Percentiles rank a stretch among this genome's conserved stretches.
phyloP scores from a whole-genome alignment of 2,113 vertebrate species.

The Catharus bicknelli region DNA sequence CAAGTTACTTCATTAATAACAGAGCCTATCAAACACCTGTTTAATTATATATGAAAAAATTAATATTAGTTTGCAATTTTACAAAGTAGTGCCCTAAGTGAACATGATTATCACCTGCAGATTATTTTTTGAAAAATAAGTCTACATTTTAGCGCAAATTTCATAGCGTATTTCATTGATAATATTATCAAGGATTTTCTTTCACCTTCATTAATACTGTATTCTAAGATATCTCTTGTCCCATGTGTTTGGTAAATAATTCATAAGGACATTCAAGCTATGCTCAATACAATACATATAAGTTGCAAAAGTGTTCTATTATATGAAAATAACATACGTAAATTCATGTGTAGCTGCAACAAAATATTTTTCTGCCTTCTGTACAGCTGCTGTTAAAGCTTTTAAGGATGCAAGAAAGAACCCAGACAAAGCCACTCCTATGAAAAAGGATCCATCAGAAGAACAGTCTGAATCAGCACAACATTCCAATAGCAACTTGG shows the following conservation, averaged over 20 bases:
- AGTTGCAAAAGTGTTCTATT: background rate
- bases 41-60: background rate
- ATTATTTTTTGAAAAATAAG: background rate
- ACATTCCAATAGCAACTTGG: background rate
- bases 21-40: background rate
- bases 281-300: background rate
- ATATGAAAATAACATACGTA: background rate
- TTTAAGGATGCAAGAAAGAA: constrained; percentile 86
- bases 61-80: background rate
- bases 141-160: background rate
- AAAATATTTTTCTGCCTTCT: background rate
- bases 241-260: background rate
- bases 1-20: background rate
- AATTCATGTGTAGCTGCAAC: background rate
- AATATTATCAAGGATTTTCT: background rate
- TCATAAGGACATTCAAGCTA: background rate
- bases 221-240: background rate
- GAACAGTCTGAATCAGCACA: constrained; percentile 1
- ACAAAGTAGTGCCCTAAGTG: background rate
- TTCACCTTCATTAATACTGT: background rate
- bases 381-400: constrained; percentile 81
- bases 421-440: constrained; percentile 12
- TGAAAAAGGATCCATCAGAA: constrained; percentile 36
- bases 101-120: background rate
- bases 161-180: background rate